Percentiles rank a stretch among this genome's conserved stretches.
Conservation (phyloP, 1,140 invertebrate genomes). For the Lineus longissimus region DNA sequence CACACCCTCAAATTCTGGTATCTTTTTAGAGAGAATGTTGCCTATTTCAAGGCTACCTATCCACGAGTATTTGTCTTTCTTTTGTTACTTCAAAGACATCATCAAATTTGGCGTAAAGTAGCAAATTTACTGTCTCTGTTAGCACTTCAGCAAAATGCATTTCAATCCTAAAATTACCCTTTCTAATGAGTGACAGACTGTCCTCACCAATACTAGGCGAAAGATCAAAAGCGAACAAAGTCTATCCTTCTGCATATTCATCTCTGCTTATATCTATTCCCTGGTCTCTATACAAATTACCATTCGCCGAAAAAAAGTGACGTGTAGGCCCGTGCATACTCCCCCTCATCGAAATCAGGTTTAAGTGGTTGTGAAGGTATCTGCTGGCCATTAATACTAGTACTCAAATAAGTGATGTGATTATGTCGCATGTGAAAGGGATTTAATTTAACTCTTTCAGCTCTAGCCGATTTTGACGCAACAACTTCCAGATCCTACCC, state of each 20-base stretch:
- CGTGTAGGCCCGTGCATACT: background rate
- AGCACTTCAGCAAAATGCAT: background rate
- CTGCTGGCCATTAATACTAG: background rate
- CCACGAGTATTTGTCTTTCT: background rate
- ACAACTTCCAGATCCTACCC: too few species aligned
- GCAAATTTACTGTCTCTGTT: background rate
- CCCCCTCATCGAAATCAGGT: background rate
- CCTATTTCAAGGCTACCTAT: background rate
- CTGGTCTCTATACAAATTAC: background rate
- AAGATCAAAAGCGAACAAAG: background rate
- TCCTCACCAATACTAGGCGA: background rate
- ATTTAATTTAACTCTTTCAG: background rate
- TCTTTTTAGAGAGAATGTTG: background rate
- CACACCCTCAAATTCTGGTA: background rate
- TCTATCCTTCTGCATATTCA: background rate
- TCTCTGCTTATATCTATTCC: background rate
- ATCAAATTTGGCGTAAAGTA: slow-evolving; percentile 5
- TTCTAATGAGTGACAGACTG: background rate
- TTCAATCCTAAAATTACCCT: background rate
- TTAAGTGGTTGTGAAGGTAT: background rate
- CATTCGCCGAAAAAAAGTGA: background rate
- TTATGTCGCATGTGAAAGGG: background rate
- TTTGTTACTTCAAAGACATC: background rate
- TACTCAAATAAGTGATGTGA: background rate
- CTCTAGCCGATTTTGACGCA: too few species aligned